Base-by-base conservation (phyloP, 2,113 vertebrate genomes). In the Upupa epops region DNA sequence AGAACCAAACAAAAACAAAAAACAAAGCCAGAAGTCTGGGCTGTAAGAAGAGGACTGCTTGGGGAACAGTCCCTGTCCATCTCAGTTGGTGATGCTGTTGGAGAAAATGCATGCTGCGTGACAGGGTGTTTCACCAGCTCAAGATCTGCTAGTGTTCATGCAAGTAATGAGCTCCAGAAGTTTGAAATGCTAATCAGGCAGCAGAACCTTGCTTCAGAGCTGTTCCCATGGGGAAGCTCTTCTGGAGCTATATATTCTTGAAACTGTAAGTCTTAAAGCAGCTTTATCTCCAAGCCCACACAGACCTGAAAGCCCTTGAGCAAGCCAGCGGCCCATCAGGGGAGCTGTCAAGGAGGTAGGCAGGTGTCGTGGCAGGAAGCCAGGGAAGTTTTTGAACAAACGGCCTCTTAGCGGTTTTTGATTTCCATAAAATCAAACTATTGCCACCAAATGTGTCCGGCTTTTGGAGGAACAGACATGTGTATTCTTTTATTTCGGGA, bases 181-280 rank as follows among this genome's bases (percentile, higher is more conserved):
- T 84, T n/a, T 84, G 58, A 84, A 94, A 86, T 89, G 84, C 74
- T 94, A 86, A 90, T 94, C 69, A 83, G 64, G 45, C 83, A 83
- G 60, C 10, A 4, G 51, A 93, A 68, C 31, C 46, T 91, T 63
- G 55, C 79, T 79, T 89, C 79, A 72, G 79, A 90, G 72, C 91
- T 0, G 4, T 95, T 95, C 90, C 83, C 80, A 66, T 86, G 88
- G 90, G 72, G 56, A 96, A 88, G 79, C 72, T 95, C 59, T 95
- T 94, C 84, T 86, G 74, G 59, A 94, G 25, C 31, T 82, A 15
- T 52, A 22, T 71, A 48, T 82, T 92, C 78, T 60, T 64, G 59
- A 95, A 91, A 66, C 74, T 70, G 2, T 54, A 26, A 75, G 48
- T 74, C 94, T 80, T 93, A 81, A 86, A 82, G 75, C 11, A 3